Conservation (phyloP, 2,888 invertebrate genomes). For the Mystacides longicornis region DNA sequence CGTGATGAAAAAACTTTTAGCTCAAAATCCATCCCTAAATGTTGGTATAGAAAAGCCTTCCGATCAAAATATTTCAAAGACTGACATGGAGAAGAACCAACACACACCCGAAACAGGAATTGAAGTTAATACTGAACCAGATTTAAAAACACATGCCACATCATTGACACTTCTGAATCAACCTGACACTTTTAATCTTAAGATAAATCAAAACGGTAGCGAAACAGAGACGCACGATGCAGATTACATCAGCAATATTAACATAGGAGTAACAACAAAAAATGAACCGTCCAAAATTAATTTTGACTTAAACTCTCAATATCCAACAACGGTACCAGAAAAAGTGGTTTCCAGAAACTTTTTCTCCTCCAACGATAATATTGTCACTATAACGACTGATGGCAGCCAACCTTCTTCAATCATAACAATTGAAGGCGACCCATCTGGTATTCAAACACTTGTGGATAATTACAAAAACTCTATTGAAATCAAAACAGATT, state of each 20-base stretch:
- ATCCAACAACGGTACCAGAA: constrained; percentile 12
- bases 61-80: constrained; percentile 11
- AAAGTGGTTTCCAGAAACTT: constrained; percentile 19
- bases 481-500: constrained; percentile 39
- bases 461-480: constrained; percentile 44
- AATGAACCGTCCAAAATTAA: constrained; percentile 32
- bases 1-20: constrained; percentile 51
- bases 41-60: constrained; percentile 11
- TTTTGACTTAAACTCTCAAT: constrained; percentile 16
- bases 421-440: constrained; percentile 31
- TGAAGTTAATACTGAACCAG: constrained; percentile 25
- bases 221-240: constrained; percentile 29
- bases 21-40: constrained; percentile 45
- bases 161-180: constrained; percentile 33
- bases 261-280: constrained; percentile 34
- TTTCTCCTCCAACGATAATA: constrained; percentile 30
- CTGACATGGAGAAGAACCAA: constrained; percentile 16
- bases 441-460: constrained; percentile 28
- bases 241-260: constrained; percentile 46
- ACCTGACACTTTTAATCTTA: constrained; percentile 47
- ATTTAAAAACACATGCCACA: constrained; percentile 18
- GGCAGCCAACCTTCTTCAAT: constrained; percentile 34
- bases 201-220: constrained; percentile 33
- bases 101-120: constrained; percentile 2
- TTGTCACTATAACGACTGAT: constrained; percentile 45